Conservation (phyloP, 1,140 invertebrate genomes). For the Zaprionus taronus region DNA sequence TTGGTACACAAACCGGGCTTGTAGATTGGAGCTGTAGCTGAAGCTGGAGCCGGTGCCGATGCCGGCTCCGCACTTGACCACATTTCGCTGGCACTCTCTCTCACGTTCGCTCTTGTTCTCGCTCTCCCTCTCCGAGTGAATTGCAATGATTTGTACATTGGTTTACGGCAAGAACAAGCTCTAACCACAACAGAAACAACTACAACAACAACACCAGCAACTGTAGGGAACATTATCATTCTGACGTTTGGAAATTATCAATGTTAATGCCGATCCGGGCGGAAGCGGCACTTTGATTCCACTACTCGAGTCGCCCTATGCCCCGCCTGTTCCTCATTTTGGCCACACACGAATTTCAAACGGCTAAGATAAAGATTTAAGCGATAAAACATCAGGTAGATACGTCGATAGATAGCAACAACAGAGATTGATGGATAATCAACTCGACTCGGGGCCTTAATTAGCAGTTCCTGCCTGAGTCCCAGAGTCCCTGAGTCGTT, state of each 20-base stretch:
- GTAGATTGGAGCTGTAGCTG: neutral
- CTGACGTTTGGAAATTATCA: slow-evolving; percentile 30
- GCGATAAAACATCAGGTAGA: slow-evolving; percentile 46
- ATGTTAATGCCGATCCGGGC: slow-evolving; percentile 27
- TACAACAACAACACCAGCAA: slow-evolving; percentile 3
- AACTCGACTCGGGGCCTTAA: slow-evolving; percentile 3
- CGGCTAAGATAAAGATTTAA: neutral
- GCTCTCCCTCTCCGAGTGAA: slow-evolving; percentile 29
- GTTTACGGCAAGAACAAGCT: slow-evolving; percentile 5
- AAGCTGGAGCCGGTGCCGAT: neutral
- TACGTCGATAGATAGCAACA: slow-evolving; percentile 2
- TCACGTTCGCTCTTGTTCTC: neutral
- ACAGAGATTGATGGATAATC: slow-evolving; percentile 45
- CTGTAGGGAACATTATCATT: slow-evolving; percentile 18
- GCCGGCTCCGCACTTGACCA: slow-evolving; percentile 33
- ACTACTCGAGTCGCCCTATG: neutral
- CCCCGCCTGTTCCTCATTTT: slow-evolving; percentile 1
- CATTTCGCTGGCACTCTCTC: slow-evolving; percentile 3
- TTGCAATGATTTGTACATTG: slow-evolving; percentile 33
- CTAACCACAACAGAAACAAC: slow-evolving; percentile 2
- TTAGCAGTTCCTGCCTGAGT: slow-evolving; percentile 8
- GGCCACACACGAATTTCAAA: slow-evolving; percentile 25
- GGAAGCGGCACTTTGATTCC: slow-evolving; percentile 41
- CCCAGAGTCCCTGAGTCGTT: neutral
- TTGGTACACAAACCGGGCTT: slow-evolving; percentile 32